phyloP scores from a whole-genome alignment of 2,888 invertebrate species.

The Drosophila fulvimacula region DNA sequence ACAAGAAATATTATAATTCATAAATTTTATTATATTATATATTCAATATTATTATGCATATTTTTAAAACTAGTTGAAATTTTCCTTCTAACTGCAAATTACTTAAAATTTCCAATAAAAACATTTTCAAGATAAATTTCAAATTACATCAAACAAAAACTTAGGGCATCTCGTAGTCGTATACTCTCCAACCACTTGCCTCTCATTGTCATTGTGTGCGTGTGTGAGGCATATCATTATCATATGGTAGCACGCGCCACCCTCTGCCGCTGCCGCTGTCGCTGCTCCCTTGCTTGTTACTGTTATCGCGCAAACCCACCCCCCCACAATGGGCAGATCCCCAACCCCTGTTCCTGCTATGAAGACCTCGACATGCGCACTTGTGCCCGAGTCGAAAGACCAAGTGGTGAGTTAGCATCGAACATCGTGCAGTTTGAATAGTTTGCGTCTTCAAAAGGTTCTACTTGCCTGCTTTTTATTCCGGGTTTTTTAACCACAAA shows the following conservation, averaged over 20 bases:
- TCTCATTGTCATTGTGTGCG: slow-evolving; percentile 2
- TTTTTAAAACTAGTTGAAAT: no score
- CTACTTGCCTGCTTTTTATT: background rate
- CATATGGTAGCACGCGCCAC: slow-evolving; percentile 68
- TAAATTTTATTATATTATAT: no score
- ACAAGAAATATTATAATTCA: no score
- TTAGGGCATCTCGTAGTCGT: background rate
- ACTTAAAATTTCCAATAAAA: no score
- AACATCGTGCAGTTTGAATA: slow-evolving; percentile 14
- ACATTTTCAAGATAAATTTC: no score
- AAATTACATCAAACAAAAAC: no score
- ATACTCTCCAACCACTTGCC: background rate
- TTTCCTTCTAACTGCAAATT: no score
- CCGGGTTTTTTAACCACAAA: slow-evolving; percentile 10
- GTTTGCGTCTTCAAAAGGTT: slow-evolving; percentile 5
- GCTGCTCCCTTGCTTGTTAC: background rate
- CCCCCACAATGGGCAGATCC: slow-evolving; percentile 6
- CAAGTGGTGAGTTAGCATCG: slow-evolving; percentile 51
- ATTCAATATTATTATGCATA: no score
- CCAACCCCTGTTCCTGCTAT: slow-evolving; percentile 9
- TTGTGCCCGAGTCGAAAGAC: slow-evolving; percentile 35
- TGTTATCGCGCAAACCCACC: slow-evolving; percentile 25
- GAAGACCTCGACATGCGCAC: slow-evolving; percentile 58
- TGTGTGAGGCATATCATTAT: slow-evolving; percentile 68
- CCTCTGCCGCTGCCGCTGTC: slow-evolving; percentile 47